phyloP scores from a whole-genome alignment of 37 sponge, comb jelly and placozoan species.

The Eunapius fragilis region DNA sequence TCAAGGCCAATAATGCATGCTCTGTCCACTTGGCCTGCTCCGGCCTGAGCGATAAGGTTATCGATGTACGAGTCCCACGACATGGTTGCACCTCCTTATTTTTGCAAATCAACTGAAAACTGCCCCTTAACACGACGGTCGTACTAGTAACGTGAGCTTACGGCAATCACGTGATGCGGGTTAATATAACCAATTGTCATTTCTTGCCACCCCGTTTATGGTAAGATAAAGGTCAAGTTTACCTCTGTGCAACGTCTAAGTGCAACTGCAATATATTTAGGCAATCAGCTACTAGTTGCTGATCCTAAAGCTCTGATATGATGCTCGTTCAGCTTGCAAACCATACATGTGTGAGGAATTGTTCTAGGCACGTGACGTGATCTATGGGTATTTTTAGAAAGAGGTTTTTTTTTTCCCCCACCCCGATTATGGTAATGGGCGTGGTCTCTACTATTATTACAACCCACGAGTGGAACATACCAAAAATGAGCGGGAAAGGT shows the following conservation, averaged over 20 bases:
- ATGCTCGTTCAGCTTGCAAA: background rate
- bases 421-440: background rate
- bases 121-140: background rate
- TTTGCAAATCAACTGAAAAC: background rate
- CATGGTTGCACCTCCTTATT: constrained; percentile 29
- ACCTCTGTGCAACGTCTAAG: too few species aligned
- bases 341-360: background rate
- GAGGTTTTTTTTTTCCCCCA: background rate
- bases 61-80: constrained; percentile 89
- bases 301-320: too few species aligned
- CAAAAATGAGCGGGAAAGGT: constrained; percentile 19
- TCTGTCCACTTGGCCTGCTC: constrained; percentile 55
- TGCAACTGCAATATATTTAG: too few species aligned
- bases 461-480: background rate
- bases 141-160: background rate
- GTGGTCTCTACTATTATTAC: background rate
- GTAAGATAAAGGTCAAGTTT: background rate
- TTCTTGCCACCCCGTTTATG: background rate
- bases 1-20: constrained; percentile 83
- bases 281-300: too few species aligned
- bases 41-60: constrained; percentile 84
- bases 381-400: background rate
- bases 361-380: background rate
- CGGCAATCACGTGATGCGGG: background rate
- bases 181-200: background rate